Conservation (phyloP, 2,888 invertebrate species). For the Sisyra terminalis region DNA sequence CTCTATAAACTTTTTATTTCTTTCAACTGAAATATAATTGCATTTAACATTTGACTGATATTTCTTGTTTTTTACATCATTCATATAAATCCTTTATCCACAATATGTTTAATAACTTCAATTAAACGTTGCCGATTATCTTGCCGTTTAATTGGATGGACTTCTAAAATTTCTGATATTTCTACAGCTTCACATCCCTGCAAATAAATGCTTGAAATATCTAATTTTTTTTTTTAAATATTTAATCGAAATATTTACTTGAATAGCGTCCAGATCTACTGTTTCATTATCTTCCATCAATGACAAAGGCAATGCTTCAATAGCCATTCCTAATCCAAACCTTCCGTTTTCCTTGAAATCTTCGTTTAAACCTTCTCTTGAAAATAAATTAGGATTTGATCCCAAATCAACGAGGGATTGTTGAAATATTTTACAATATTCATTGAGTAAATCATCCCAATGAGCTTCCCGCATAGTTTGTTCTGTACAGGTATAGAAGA, state of each 20-base stretch:
- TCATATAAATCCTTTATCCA: constrained; percentile 41
- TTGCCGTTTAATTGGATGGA: constrained; percentile 39
- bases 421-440: constrained; percentile 40
- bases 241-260: constrained; percentile 21
- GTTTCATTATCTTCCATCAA: constrained; percentile 38
- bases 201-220: constrained; percentile 12
- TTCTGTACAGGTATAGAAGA: constrained; percentile 43
- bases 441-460: constrained; percentile 39
- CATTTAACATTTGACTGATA: no score
- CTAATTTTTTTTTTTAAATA: not conserved
- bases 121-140: constrained; percentile 43
- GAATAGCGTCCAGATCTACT: constrained; percentile 34
- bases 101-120: constrained; percentile 44
- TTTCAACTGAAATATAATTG: no score
- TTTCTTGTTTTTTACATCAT: no score
- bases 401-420: constrained; percentile 38
- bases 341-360: constrained; percentile 38
- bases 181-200: constrained; percentile 36
- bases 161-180: constrained; percentile 46
- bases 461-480: constrained; percentile 35
- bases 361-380: constrained; percentile 30
- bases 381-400: constrained; percentile 39
- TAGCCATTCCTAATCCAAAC: constrained; percentile 39
- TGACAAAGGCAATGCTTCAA: constrained; percentile 40
- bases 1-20: no score